Evolutionary conservation across 2,113 vertebrate genomes (phyloP).

Genomic region (Cisticola juncidis): DNA sequence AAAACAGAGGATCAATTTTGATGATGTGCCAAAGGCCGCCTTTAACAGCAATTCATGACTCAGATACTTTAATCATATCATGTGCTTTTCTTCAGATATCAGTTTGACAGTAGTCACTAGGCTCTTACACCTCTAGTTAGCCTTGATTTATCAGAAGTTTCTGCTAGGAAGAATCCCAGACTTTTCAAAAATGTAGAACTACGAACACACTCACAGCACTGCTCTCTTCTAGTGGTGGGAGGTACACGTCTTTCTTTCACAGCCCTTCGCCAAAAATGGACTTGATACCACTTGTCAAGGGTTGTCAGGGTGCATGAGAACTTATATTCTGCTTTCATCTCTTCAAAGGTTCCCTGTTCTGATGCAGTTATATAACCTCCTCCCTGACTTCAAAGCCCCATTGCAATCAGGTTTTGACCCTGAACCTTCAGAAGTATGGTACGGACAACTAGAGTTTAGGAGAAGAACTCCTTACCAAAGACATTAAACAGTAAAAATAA

Average conservation of each 20-base stretch:
- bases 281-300: background rate
- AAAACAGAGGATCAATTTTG: background rate
- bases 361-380: background rate
- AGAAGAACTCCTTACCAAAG: background rate
- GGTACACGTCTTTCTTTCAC: background rate
- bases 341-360: background rate
- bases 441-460: background rate
- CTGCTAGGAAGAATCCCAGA: background rate
- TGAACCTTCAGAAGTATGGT: background rate
- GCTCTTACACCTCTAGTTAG: background rate
- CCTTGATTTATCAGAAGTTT: slow-evolving; percentile 11
- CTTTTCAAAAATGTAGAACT: background rate
- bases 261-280: background rate
- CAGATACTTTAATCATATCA: background rate
- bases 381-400: background rate
- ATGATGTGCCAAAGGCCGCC: background rate
- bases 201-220: background rate
- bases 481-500: background rate
- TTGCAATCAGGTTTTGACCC: background rate
- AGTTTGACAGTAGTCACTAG: background rate
- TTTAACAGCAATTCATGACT: slow-evolving; percentile 7
- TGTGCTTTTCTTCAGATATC: background rate
- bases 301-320: background rate
- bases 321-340: background rate
- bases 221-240: background rate